Conservation (phyloP, 2,113 vertebrate genomes). For the Pterocles orientalis region DNA sequence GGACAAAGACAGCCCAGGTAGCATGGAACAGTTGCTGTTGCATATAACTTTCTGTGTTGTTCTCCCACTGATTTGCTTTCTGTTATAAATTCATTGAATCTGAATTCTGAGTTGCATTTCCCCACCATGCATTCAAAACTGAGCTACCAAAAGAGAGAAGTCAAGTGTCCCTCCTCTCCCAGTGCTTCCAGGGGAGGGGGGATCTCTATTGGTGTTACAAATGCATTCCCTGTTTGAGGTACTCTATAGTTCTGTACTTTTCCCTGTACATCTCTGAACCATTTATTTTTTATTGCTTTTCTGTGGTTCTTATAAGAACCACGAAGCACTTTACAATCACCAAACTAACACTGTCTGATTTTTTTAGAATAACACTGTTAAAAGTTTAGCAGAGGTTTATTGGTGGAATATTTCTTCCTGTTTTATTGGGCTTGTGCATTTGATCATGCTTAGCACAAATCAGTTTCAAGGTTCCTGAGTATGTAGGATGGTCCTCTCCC, state of each 20-base stretch:
- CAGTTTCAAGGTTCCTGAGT: neutral
- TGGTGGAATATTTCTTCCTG: neutral
- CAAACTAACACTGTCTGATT: neutral
- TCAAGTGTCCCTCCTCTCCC: neutral
- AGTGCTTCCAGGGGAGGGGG: neutral
- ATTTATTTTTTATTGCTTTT: neutral
- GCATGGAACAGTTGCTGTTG: neutral
- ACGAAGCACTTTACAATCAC: neutral
- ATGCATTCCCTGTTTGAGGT: fast-evolving
- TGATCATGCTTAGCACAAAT: neutral
- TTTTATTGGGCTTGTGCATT: neutral
- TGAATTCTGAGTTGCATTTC: neutral
- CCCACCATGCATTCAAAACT: neutral
- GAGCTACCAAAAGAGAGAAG: neutral
- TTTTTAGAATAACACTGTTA: neutral
- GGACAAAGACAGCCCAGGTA: neutral
- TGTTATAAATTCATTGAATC: neutral
- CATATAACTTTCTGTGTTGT: neutral
- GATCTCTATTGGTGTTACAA: neutral
- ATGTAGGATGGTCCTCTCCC: neutral
- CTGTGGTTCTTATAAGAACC: neutral
- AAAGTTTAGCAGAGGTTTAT: neutral
- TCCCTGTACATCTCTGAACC: neutral
- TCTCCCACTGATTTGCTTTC: neutral
- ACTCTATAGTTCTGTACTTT: neutral